Percentiles rank a stretch among this genome's conserved stretches.
Conservation (phyloP, 2,797 vertebrate genomes). For the Lagorchestes hirsutus region DNA sequence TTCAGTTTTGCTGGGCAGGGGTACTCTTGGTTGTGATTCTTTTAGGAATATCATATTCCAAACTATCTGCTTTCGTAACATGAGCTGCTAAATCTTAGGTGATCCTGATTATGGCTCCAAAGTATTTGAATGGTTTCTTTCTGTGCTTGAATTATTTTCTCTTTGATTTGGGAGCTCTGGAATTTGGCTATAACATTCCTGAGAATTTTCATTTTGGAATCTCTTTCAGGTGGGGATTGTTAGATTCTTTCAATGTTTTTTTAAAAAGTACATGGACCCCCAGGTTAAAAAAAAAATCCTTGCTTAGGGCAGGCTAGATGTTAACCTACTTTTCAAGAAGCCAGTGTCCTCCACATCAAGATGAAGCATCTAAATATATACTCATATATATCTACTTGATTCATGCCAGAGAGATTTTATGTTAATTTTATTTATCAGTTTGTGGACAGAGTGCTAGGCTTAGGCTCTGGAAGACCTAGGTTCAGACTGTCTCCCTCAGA, state of each 20-base stretch:
- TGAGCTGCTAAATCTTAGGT: no score
- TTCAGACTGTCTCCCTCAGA: neutral
- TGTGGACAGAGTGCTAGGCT: neutral
- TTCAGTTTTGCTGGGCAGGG: no score
- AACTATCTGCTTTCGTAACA: no score
- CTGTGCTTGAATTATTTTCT: neutral
- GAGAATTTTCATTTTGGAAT: no score
- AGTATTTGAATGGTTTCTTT: neutral
- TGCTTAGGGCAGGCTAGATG: no score
- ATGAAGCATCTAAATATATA: neutral
- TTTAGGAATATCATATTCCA: no score
- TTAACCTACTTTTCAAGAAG: neutral
- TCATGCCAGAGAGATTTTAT: neutral
- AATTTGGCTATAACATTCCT: no score
- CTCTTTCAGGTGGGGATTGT: no score
- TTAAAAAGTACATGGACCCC: no score
- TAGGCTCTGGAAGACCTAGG: neutral
- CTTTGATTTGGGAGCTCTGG: neutral
- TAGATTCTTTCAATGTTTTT: neutral
- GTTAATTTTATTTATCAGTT: neutral
- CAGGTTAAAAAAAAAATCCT: no score
- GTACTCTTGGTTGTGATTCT: no score
- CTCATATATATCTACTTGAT: neutral
- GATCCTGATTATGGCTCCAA: no score
- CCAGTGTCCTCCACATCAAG: neutral